phyloP scores from a whole-genome alignment of 1,140 invertebrate genomes.

The Sesamia nonagrioides region DNA sequence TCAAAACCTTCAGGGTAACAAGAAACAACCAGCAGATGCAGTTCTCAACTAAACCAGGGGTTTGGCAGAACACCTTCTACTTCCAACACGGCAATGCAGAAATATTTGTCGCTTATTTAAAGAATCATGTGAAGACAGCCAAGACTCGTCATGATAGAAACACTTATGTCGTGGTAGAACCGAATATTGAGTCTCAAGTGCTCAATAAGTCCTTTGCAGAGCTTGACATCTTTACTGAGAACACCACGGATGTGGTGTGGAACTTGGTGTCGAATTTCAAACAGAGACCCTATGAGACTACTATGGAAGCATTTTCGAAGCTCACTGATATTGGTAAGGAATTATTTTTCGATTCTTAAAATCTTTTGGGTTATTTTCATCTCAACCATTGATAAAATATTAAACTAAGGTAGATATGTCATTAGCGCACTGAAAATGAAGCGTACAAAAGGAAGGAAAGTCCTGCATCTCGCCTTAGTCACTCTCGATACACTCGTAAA shows the following conservation, averaged over 20 bases:
- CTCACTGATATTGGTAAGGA: constrained; percentile 91
- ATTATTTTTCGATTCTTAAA: background rate
- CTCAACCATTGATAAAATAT: no score
- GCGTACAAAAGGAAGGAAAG: no score
- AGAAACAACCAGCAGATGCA: constrained; percentile 91
- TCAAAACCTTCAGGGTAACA: constrained; percentile 90
- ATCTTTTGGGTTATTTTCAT: no score
- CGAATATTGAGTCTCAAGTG: constrained; percentile 90
- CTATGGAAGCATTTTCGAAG: constrained; percentile 94
- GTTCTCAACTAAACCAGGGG: constrained; percentile 92
- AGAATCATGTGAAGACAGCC: constrained; percentile 88
- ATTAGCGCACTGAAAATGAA: no score
- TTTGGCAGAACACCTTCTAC: constrained; percentile 93
- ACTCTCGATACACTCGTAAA: no score
- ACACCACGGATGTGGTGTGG: constrained; percentile 90
- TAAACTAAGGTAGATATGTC: no score
- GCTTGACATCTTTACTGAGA: constrained; percentile 93
- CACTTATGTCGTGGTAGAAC: constrained; percentile 90
- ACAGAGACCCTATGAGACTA: constrained; percentile 93
- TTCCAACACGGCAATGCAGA: constrained; percentile 96
- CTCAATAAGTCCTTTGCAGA: constrained; percentile 95
- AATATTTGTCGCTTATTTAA: constrained; percentile 91
- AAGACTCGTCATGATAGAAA: constrained; percentile 92
- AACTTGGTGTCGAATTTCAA: constrained; percentile 91
- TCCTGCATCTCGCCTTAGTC: no score